Conservation (phyloP, 1,140 invertebrate species). For the Drosophila aff. region DNA sequence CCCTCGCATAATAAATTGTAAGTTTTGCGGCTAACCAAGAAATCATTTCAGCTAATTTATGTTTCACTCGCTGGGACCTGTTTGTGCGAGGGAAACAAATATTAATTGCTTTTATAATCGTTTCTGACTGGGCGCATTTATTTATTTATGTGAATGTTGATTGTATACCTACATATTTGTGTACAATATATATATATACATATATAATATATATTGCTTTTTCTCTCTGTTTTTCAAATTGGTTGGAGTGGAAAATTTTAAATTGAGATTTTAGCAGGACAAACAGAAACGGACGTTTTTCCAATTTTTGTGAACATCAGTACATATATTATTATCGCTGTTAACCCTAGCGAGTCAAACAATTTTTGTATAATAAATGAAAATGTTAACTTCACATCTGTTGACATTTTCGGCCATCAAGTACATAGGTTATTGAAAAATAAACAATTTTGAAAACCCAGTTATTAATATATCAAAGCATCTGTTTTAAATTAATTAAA, state of each 20-base stretch:
- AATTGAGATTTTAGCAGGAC: constrained; percentile 30
- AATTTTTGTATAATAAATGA: no score
- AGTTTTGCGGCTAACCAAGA: constrained; percentile 68
- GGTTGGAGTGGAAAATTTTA: constrained; percentile 27
- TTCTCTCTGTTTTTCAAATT: constrained; percentile 14
- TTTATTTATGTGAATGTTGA: constrained; percentile 48
- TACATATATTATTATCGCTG: background rate
- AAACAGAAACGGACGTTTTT: constrained; percentile 6
- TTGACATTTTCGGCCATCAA: background rate
- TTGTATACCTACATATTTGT: constrained; percentile 12
- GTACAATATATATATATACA: constrained; percentile 23
- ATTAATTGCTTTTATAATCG: constrained; percentile 67
- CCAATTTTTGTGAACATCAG: background rate
- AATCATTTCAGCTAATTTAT: constrained; percentile 77
- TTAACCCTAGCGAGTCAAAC: no score
- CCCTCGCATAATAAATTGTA: constrained; percentile 64
- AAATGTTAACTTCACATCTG: no score
- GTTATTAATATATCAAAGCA: background rate
- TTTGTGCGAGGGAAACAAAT: constrained; percentile 37
- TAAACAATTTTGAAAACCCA: background rate
- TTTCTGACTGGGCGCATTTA: constrained; percentile 37
- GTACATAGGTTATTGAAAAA: background rate
- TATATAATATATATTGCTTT: constrained; percentile 5
- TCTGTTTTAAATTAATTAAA: constrained; percentile 1
- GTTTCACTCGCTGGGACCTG: constrained; percentile 23